Base-by-base conservation (phyloP, 2,113 vertebrate species). In the Notiomystis cincta region DNA sequence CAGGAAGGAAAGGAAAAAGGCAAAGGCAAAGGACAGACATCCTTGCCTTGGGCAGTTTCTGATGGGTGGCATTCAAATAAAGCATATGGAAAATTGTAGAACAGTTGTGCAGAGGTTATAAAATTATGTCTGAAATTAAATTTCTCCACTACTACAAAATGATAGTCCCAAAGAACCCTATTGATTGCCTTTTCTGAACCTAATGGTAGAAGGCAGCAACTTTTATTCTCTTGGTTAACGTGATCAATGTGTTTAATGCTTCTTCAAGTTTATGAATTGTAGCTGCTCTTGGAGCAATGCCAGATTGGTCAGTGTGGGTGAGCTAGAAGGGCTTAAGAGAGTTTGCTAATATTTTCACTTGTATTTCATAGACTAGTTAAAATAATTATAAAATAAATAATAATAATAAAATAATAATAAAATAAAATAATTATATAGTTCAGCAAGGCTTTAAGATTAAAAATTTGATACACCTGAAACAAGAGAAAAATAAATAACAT, bases 201-300 rank as follows among this genome's bases (percentile, higher is more conserved):
- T 96, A 96, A 97, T 95, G 65, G 77, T 87, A 96, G 91, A 65
- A 82, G 58, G 70, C 61, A 94, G 89, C 93, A 94, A 91, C 87
- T 79, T 96, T 95, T 82, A 96, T 93, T 95, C 91, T 96, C 93
- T 65, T 13, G 0, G 91, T 89, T 96, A 96, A 96, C 65, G 16
- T 96, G 96, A 97, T 96, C 95, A 96, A 97, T 89, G 81, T 89
- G 89, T 91, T 95, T 97, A 97, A 96, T 95, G 94, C 65, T 93
- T 95, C 81, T 96, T 91, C 64, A 91, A 85, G 81, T 85, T 95
- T 93, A 96, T 95, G 84, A 96, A 95, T 96, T 95, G 93, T 96
- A 96, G 87, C 91, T 82, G 82, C 42, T 76, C 65, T 78, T 96
- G 93, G 94, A 93, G 18, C 44, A 91, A 65, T 89, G 93, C 94